Evolutionary conservation across 2,113 vertebrate species (phyloP).

Genomic region (Cricetomys ansorgei): DNA sequence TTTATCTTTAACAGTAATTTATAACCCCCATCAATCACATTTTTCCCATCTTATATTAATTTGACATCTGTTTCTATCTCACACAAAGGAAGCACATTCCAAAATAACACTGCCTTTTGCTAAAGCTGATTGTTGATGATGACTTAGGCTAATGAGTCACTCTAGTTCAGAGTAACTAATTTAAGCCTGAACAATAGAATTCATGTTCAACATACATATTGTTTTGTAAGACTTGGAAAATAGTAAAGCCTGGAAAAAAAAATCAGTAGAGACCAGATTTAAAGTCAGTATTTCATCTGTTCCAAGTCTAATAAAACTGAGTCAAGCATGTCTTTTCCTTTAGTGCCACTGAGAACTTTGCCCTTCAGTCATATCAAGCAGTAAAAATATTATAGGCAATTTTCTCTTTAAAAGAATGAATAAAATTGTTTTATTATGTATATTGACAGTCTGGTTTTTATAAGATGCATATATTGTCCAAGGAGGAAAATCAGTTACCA

Average conservation of each 20-base stretch:
- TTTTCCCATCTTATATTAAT: neutral
- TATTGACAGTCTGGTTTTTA: neutral
- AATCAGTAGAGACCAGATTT: neutral
- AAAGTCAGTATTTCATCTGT: constrained; percentile 7
- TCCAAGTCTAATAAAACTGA: neutral
- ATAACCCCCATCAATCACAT: neutral
- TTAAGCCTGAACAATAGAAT: neutral
- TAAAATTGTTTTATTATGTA: neutral
- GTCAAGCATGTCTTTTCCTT: neutral
- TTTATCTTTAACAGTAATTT: neutral
- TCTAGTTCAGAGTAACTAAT: neutral
- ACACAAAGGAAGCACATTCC: neutral
- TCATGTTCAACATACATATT: neutral
- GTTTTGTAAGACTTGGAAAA: neutral
- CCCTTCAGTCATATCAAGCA: neutral
- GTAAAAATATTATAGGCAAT: neutral
- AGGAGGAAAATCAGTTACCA: neutral
- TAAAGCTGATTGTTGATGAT: neutral
- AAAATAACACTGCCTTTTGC: neutral
- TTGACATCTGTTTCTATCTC: neutral
- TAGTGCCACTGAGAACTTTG: neutral
- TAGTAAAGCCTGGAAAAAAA: neutral
- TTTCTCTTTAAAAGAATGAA: neutral
- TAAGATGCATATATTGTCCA: neutral
- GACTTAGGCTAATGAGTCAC: neutral